These are phyloP conservation scores for Nansenia antarctica DNA, from an alignment of 2,113 vertebrate species.

Conservation along the genomic window DNA sequence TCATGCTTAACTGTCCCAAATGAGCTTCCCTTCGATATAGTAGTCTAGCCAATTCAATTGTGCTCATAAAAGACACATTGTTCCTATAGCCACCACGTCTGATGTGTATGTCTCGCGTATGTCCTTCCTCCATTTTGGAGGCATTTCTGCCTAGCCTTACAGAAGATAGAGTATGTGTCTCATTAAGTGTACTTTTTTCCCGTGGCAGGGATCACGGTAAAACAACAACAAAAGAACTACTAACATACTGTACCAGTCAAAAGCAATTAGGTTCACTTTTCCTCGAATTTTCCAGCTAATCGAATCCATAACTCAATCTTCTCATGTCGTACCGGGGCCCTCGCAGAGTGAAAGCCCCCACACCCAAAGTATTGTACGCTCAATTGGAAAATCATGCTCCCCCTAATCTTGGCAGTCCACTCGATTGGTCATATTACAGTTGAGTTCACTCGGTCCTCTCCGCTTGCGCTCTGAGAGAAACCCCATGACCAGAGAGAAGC, in stretches of 20 bases:
- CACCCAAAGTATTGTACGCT: conserved; percentile 38
- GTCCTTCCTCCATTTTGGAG: background rate
- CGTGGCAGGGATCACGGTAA: conserved; percentile 2
- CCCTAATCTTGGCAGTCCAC: conserved; percentile 47
- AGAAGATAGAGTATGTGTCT: conserved; percentile 28
- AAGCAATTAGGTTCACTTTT: conserved; percentile 65
- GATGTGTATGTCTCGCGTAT: conserved; percentile 21
- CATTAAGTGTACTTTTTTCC: conserved; percentile 4
- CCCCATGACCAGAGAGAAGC: conserved; percentile 39
- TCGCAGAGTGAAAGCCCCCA: conserved; percentile 38
- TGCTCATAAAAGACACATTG: conserved; percentile 30
- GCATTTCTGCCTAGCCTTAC: background rate
- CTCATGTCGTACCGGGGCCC: conserved; percentile 44
- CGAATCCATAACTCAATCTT: conserved; percentile 50
- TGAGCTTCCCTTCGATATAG: conserved; percentile 43
- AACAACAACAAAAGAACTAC: background rate
- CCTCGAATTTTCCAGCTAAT: conserved; percentile 56
- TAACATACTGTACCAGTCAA: conserved; percentile 37
- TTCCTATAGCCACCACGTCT: conserved; percentile 9
- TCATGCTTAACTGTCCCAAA: conserved; percentile 35
- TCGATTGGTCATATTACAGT: conserved; percentile 47
- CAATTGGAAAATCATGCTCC: conserved; percentile 62
- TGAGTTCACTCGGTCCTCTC: conserved; percentile 51
- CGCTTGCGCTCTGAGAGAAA: conserved; percentile 49
- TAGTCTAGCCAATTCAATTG: conserved; percentile 28